Base-by-base conservation (phyloP, 1,140 invertebrate species). In the Paramacrobiotus metropolitanus region DNA sequence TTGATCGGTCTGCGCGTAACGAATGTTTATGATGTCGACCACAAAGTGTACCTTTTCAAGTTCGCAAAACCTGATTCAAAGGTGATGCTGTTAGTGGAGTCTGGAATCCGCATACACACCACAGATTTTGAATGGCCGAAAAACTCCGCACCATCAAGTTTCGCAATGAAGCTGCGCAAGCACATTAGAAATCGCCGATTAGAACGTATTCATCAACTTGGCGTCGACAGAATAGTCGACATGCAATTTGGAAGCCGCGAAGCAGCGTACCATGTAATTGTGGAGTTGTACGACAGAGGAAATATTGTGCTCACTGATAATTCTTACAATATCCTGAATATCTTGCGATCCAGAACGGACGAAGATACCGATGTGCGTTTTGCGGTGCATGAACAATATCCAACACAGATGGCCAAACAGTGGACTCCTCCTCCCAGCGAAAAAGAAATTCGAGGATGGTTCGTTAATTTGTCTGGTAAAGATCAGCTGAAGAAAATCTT, bases 61-160 rank as follows among this genome's bases (percentile, higher is more conserved):
- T 76, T 99, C 24, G 69, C 69, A 63, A 76, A 72, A 77, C 76
- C 68, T 68, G 71, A 72, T 61, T 40, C 83, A 86, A 70, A 98
- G 75, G 77, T 77, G 64, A 78, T 94, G 4, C 73, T 99, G 59
- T 71, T 99, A 2, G 72, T 99, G 2, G 95, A 99, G 78, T 97
- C 92, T 3, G 94, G 91, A 0, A 84, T 82, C 62, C 76, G 92
- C 60, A 83, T 98, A 65, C 94, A 99, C 72, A 83, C 82, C 60
- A 98, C 95, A 21, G 82, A 79, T 28, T 97, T 89, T 77, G 91
- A 97, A 71, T 99, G 94, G 94, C 91, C 92, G 1, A 99, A 99
- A 77, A 92, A 92, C 80, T 79, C 82, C 55, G 82, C 86, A 24
- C 91, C 92, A 1, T 94, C 89, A 20, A 87, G 90, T 1, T 98